Base-by-base conservation (phyloP, 2,888 invertebrate genomes). In the Cremastinae sp. region DNA sequence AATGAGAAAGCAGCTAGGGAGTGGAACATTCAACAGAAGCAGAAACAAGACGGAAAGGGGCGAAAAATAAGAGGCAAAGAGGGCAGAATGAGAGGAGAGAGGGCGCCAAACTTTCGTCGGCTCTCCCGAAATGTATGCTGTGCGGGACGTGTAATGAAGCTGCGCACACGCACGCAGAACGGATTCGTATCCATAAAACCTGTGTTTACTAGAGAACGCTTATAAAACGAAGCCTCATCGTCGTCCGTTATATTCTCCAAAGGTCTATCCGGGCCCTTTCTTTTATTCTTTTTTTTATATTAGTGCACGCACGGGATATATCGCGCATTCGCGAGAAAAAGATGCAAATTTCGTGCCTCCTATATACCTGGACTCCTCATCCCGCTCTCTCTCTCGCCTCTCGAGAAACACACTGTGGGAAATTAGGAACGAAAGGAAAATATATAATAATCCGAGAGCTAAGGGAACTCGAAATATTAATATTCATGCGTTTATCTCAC, bases 121-220 rank as follows among this genome's bases (percentile, higher is more conserved):
- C 66, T 51, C 69, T 68, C 73, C 69, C 64, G 22, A 36, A 62
- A 62, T 64, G 68, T 53, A 72, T 45, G 65, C 77, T 56, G 78
- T n/a, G 10, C 58, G 34, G 49, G 43, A 56, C 56, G 10, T 45
- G 41, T 81, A 82, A 85, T 84, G 83, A 85, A 81, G 79, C 80
- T 77, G 38, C 58, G 38, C 64, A 38, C 56, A 51, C 28, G 12
- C 12, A 45, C 0, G n/a, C 12, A 45, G 81, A 82, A 45, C 45
- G n/a, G 36, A 34, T 81, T 81, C 82, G 81, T 81, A 83, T 81
- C 79, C 76, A 81, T 81, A 83, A 85, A 88, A 85, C 88, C 88
- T 87, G 85, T 88, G 84, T 88, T 88, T 88, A 88, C 76, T 64
- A 76, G 59, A 76, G 76, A 69, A 69, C 69, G 76, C 53, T 76